Evolutionary conservation across 1,140 invertebrate species (phyloP).

Genomic region (Armadillidium nasatum): DNA sequence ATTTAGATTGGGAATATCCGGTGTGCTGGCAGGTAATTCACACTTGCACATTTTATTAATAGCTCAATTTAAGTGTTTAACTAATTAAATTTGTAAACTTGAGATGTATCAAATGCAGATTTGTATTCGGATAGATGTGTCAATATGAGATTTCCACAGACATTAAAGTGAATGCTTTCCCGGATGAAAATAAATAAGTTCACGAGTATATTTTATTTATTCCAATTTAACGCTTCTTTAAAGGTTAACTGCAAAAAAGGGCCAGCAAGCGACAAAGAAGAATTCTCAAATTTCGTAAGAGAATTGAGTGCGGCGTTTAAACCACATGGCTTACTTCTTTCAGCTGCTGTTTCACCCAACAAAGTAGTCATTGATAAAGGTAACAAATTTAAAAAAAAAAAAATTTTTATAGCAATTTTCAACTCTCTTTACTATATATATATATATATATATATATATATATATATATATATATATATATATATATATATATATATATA

Average conservation of each 20-base stretch:
- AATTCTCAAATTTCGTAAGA: slow-evolving; percentile 63
- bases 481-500: too few relatives aligned
- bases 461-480: too few relatives aligned
- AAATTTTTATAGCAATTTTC: neutral
- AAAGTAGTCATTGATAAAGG: slow-evolving; percentile 68
- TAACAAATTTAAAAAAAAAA: neutral
- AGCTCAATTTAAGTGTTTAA: too few relatives aligned
- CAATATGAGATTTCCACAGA: too few relatives aligned
- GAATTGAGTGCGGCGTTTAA: slow-evolving; percentile 68
- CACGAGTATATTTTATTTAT: too few relatives aligned
- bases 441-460: too few relatives aligned
- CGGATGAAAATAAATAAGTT: too few relatives aligned
- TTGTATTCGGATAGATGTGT: too few relatives aligned
- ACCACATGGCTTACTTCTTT: slow-evolving; percentile 65
- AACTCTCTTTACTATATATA: neutral
- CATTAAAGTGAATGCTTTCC: too few relatives aligned
- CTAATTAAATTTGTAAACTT: too few relatives aligned
- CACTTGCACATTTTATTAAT: too few relatives aligned
- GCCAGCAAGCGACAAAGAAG: slow-evolving; percentile 67
- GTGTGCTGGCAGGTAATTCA: slow-evolving; percentile 62
- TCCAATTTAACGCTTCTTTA: neutral
- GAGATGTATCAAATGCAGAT: too few relatives aligned
- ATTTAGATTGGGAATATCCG: slow-evolving; percentile 67
- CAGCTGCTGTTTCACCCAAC: slow-evolving; percentile 77
- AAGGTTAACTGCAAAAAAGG: slow-evolving; percentile 72